Base-by-base conservation (phyloP, 2,888 invertebrate genomes). In the Masnerella sp. region DNA sequence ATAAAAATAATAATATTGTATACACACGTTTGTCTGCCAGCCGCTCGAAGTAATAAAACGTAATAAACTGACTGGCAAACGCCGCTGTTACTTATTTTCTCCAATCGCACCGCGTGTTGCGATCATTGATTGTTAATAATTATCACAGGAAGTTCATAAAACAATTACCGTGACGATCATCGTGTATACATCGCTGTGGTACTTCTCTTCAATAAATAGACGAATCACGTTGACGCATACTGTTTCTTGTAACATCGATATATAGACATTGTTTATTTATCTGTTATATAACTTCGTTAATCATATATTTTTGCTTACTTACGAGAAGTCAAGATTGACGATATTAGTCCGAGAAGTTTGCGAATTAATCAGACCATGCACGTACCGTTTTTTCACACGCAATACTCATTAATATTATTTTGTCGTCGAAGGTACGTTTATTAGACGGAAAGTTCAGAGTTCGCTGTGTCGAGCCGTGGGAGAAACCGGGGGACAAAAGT, bases 131-230 rank as follows among this genome's bases (percentile, higher is more conserved):
- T 87, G 87, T 87, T 87, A 86, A 87, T 87, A 87, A 87, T 87
- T 87, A 87, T 87, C 87, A 87, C 87, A 87, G 87, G 86, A 87
- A 85, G 86, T 86, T 87, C 82, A 79, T 85, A 85, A 87, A 87
- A 84, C 82, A 85, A 86, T 83, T 81, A 81, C 80, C 80, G 83
- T 83, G 83, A 83, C 78, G 77, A 79, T 80, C 77, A 78, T 75
- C 73, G 74, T 79, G 70, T 77, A 65, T 52, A 58, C 54, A 47
- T 64, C 64, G 47, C 43, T 52, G 38, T 58, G 11, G 22, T 25
- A 11, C n/a, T 51, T 59, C 5, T 51, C 9, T 7, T 43, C 22
- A 5, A 65, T 52, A 38, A 32, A 47, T 43, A 71, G 59, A 65
- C 72, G 54, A 72, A 72, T 67, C 59, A 65, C 64, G 64, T 71